phyloP scores from a whole-genome alignment of 1,140 invertebrate species.

The Odontomachus brunneus region DNA sequence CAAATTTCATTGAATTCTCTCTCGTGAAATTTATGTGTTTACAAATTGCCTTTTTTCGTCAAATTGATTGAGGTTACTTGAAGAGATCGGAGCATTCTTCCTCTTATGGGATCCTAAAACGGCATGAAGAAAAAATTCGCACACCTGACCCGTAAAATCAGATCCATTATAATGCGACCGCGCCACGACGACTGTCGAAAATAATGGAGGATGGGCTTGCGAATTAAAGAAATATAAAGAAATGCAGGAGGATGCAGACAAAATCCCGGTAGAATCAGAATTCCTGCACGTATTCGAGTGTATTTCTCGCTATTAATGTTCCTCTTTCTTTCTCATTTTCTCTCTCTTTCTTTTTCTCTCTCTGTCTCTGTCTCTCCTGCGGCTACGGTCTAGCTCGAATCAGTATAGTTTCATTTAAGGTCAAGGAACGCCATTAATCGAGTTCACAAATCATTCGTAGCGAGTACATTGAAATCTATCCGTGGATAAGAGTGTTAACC shows the following conservation, averaged over 20 bases:
- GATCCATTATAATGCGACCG: conserved; percentile 29
- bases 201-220: too few species aligned
- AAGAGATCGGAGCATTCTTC: conserved; percentile 56
- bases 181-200: too few species aligned
- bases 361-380: too few species aligned
- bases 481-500: not conserved
- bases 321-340: too few species aligned
- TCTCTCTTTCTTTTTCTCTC: too few species aligned
- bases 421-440: not conserved
- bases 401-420: conserved; percentile 8
- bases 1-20: conserved; percentile 52
- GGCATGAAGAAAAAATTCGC: conserved; percentile 75
- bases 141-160: conserved; percentile 70
- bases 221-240: too few species aligned
- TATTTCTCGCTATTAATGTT: too few species aligned
- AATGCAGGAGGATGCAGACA: too few species aligned
- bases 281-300: too few species aligned
- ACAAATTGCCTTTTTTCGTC: conserved; percentile 3
- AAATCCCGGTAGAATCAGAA: too few species aligned
- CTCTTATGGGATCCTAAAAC: conserved; percentile 52
- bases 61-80: conserved; percentile 65
- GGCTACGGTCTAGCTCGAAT: too few species aligned
- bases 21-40: conserved; percentile 59
- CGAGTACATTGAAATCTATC: not conserved
- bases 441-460: not conserved